These are phyloP conservation scores for Mastomys coucha DNA, from an alignment of 2,113 vertebrate species.

Conservation along the genomic window DNA sequence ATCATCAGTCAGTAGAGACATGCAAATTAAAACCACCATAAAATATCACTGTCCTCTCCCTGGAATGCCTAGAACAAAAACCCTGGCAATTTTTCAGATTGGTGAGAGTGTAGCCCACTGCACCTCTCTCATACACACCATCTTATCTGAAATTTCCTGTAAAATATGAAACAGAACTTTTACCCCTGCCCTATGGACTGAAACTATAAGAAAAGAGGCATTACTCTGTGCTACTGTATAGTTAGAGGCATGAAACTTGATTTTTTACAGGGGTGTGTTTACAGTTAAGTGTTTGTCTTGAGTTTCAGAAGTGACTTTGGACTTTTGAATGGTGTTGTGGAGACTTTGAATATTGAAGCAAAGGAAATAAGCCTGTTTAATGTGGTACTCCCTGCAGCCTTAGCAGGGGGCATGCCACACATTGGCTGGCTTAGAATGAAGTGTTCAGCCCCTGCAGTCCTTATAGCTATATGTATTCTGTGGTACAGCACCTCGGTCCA, in stretches of 20 bases:
- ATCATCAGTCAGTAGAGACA: not conserved
- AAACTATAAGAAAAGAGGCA: not conserved
- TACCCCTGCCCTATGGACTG: not conserved
- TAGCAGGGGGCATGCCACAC: not conserved
- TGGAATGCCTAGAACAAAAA: conserved; percentile 4
- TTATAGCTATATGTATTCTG: not conserved
- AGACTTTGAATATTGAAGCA: not conserved
- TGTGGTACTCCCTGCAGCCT: not conserved
- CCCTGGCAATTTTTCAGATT: not conserved
- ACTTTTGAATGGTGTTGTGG: not conserved
- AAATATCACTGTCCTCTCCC: not conserved
- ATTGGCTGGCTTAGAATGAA: not conserved
- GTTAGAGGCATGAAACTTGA: no score
- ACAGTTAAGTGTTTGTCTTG: not conserved
- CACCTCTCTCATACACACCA: no score
- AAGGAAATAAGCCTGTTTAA: not conserved
- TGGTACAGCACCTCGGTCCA: not conserved
- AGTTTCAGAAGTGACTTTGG: not conserved
- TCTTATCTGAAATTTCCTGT: not conserved
- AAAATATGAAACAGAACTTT: not conserved
- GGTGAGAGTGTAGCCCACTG: not conserved
- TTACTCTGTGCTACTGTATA: not conserved
- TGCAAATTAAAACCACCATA: not conserved
- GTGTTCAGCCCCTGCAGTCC: not conserved
- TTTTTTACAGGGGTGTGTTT: no score